Percentiles rank a stretch among this genome's conserved stretches.
phyloP scores from a whole-genome alignment of 2,113 vertebrate species.

The Malurus melanocephalus region DNA sequence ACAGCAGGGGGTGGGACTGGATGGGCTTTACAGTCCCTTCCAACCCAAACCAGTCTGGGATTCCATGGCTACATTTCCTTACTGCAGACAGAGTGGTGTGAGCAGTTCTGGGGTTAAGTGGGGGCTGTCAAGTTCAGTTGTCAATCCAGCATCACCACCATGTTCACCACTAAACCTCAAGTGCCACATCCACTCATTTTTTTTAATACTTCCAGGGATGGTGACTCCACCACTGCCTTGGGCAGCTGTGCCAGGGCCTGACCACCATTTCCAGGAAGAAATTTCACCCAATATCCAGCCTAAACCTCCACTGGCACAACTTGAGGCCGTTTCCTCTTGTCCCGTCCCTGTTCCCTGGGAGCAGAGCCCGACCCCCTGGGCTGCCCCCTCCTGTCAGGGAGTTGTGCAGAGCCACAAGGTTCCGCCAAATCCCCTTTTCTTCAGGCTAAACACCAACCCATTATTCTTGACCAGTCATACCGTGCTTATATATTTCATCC shows the following conservation, averaged over 20 bases:
- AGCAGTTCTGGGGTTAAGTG: not conserved
- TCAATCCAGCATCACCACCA: not conserved
- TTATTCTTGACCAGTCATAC: not conserved
- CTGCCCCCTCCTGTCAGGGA: not conserved
- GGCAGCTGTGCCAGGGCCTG: not conserved
- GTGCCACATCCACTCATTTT: not conserved
- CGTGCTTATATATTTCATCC: not conserved
- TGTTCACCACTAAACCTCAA: not conserved
- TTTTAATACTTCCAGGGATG: not conserved
- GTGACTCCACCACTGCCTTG: not conserved
- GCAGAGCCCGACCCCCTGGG: not conserved
- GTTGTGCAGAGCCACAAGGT: not conserved
- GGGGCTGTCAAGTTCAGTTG: not conserved
- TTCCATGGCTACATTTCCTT: fast-evolving
- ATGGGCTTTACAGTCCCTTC: not conserved
- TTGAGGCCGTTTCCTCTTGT: not conserved
- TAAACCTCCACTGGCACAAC: not conserved
- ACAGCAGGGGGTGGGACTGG: not conserved
- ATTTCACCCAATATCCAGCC: not conserved
- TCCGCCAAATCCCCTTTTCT: not conserved
- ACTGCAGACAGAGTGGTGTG: not conserved
- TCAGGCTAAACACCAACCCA: not conserved
- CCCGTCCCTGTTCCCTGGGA: not conserved
- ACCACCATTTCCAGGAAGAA: not conserved
- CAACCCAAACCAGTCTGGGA: fast-evolving